phyloP scores from a whole-genome alignment of 30 jellyfish, hydroid and myxozoan species.

The Morbakka virulenta region DNA sequence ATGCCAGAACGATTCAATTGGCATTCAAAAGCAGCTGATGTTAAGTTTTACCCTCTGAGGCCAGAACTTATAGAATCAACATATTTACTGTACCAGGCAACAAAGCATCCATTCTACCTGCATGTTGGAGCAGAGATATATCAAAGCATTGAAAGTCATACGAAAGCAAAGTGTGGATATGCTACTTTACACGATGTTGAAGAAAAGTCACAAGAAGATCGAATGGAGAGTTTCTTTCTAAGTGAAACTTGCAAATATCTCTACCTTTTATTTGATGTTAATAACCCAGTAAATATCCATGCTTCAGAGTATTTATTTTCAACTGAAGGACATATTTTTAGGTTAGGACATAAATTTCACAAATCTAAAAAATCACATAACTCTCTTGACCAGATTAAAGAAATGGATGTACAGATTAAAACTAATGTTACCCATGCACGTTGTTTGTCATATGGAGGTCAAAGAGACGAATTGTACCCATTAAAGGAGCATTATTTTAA shows the following conservation, averaged over 20 bases:
- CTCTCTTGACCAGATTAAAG: not conserved
- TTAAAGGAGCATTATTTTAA: slow-evolving; percentile 70
- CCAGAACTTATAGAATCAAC: slow-evolving; percentile 95
- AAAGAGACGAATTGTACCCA: slow-evolving; percentile 60
- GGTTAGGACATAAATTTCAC: slow-evolving; percentile 12
- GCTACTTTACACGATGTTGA: slow-evolving; percentile 93
- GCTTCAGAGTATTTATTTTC: slow-evolving; percentile 95
- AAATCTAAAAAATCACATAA: not conserved
- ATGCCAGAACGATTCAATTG: slow-evolving; percentile 95
- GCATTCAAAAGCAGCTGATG: slow-evolving; percentile 88
- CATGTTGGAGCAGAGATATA: slow-evolving; percentile 93
- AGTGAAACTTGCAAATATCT: slow-evolving; percentile 96
- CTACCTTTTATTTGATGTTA: slow-evolving; percentile 79
- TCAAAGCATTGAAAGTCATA: slow-evolving; percentile 67
- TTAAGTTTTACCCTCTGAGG: slow-evolving; percentile 82
- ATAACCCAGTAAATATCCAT: slow-evolving; percentile 78
- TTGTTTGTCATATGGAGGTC: slow-evolving; percentile 54
- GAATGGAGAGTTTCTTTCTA: slow-evolving; percentile 96
- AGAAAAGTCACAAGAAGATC: slow-evolving; percentile 81
- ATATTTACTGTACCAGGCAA: slow-evolving; percentile 93
- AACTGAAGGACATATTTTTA: slow-evolving; percentile 94
- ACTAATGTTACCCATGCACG: slow-evolving; percentile 6
- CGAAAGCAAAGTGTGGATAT: slow-evolving; percentile 97
- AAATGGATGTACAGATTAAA: not conserved
- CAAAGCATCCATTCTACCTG: slow-evolving; percentile 93